phyloP scores from a whole-genome alignment of 2,888 invertebrate genomes.

The Steromphala cineraria region DNA sequence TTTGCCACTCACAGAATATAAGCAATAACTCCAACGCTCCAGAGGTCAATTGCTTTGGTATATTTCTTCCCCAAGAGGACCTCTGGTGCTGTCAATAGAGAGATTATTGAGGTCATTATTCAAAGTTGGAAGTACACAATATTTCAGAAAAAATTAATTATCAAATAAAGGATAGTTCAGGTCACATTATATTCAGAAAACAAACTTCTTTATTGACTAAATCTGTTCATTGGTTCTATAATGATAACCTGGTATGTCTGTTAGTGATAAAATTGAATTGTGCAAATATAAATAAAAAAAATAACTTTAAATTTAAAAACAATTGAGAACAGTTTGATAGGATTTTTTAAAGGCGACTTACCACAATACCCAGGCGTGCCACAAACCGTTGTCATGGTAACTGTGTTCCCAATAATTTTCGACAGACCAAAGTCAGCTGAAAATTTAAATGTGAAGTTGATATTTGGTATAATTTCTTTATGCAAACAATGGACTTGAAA shows the following conservation, averaged over 20 bases:
- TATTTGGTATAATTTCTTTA: too few species aligned
- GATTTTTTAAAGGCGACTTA: conserved; percentile 44
- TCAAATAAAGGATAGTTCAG: too few species aligned
- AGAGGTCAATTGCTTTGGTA: conserved; percentile 67
- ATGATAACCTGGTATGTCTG: too few species aligned
- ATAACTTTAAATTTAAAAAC: too few species aligned
- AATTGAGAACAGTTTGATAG: neutral
- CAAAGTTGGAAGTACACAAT: too few species aligned
- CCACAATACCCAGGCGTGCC: conserved; percentile 77
- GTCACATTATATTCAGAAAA: neutral
- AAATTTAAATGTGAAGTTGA: conserved; percentile 28
- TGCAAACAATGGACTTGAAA: too few species aligned
- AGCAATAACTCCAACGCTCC: conserved; percentile 74
- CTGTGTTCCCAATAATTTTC: conserved; percentile 72
- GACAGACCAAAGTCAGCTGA: conserved; percentile 78
- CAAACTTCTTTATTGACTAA: neutral
- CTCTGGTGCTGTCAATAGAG: conserved; percentile 70
- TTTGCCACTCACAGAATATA: conserved; percentile 72
- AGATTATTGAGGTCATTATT: neutral
- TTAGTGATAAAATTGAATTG: too few species aligned
- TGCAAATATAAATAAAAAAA: too few species aligned
- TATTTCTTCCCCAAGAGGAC: conserved; percentile 63
- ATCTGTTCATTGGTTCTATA: too few species aligned
- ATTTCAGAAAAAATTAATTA: too few species aligned
- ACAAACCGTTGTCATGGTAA: conserved; percentile 76